These are phyloP conservation scores for Stichodactyla mertensii DNA, from an alignment of 64 coral and sea anemone genomes.

Conservation along the genomic window DNA sequence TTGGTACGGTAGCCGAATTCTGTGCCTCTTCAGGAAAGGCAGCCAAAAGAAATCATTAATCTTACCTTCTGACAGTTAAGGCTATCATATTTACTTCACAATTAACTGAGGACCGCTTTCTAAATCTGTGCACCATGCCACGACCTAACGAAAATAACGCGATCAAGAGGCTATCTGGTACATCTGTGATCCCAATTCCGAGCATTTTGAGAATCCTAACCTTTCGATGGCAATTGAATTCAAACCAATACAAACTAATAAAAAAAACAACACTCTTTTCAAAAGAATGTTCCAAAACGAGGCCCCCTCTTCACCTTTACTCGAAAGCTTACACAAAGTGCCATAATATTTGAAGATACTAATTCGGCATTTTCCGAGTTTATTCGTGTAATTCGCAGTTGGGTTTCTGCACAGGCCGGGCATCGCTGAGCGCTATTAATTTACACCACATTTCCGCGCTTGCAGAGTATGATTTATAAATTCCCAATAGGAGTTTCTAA, in stretches of 20 bases:
- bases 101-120: slow-evolving; percentile 18
- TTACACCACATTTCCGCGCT: slow-evolving; percentile 15
- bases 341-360: background rate
- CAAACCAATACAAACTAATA: background rate
- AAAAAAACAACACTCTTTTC: background rate
- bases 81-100: slow-evolving; percentile 83
- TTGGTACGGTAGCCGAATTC: background rate
- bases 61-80: slow-evolving; percentile 71
- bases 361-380: background rate
- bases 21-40: slow-evolving; percentile 2
- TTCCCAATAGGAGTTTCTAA: background rate
- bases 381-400: slow-evolving; percentile 17
- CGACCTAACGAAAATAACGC: slow-evolving; percentile 33
- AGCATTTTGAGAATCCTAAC: background rate
- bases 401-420: background rate
- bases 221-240: background rate
- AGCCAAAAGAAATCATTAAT: slow-evolving; percentile 69
- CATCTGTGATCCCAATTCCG: slow-evolving; percentile 17
- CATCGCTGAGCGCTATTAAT: slow-evolving; percentile 14
- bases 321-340: slow-evolving; percentile 11
- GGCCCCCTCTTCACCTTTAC: slow-evolving; percentile 18
- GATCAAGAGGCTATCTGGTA: slow-evolving; percentile 35
- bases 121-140: background rate
- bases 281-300: slow-evolving; percentile 11
- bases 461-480: slow-evolving; percentile 9